Evolutionary conservation across 2,113 vertebrate species (phyloP), one percentile per base, ranked within the genome.

Genomic region (Puffinus mauretanicus): DNA sequence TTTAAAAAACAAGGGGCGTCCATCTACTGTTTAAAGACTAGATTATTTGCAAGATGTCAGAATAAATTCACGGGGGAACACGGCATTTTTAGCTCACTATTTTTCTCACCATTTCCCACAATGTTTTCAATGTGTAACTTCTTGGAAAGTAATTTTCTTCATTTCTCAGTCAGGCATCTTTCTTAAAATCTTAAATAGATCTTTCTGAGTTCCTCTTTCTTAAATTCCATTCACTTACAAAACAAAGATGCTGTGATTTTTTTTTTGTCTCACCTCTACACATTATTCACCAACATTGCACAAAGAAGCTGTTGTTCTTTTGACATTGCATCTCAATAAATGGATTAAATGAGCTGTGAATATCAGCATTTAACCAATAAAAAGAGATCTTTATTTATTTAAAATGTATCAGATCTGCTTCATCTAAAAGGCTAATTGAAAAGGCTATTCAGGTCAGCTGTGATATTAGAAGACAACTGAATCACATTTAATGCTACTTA

Each of bases 381-480:
- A 96, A 47, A 90, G 72, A 55, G 6, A 88, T 82, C 79, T 94
- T 97, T 96, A 94, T 96, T 97, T 97, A 93, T 96, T 94, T 95
- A 93, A 94, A 97, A 97, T 46, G 24, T 89, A 96, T 96, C 96
- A 94, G 55, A 94, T 92, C 81, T 95, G 70, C 89, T 96, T 94
- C 54, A 85, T 90, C 92, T 95, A 73, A 93, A 96, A 97, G 90
- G 93, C 82, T 95, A 96, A 96, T 92, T 96, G 88, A 96, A 96
- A 96, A 96, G 82, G 67, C 96, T 94, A 57, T 96, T 95, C 84
- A 94, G 95, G 91, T 97, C 94, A 91, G 91, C 82, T 94, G 49
- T 75, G 82, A 93, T 96, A 94, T 90, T 94, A 94, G 86, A 95
- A 96, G 93, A 96, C 57, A 96, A 96, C 88, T 91, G 96, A 96